Conservation (phyloP, 2,888 invertebrate species). For the Leptogaster cylindrica region DNA sequence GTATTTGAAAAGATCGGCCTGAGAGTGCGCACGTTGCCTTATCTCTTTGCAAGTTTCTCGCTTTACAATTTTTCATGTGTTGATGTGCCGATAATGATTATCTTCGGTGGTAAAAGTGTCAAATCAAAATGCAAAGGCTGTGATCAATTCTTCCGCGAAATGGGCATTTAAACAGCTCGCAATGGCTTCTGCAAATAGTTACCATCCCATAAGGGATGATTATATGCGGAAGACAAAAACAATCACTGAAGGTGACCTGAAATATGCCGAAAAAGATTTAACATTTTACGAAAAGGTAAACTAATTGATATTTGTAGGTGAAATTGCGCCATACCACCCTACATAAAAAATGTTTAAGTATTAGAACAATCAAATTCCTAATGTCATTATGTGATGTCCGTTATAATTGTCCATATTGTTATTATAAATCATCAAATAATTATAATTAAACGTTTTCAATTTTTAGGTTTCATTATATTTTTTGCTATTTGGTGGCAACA, state of each 20-base stretch:
- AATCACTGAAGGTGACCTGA: constrained; percentile 54
- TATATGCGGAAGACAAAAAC: constrained; percentile 29
- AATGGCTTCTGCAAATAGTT: too few relatives aligned
- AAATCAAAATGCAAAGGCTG: too few relatives aligned
- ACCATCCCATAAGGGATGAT: background rate
- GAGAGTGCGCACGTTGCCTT: too few relatives aligned
- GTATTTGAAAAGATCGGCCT: too few relatives aligned
- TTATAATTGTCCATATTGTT: background rate
- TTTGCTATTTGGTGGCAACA: constrained; percentile 55
- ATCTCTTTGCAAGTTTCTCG: too few relatives aligned
- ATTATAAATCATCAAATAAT: background rate
- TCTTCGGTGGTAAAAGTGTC: too few relatives aligned
- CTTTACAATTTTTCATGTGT: too few relatives aligned
- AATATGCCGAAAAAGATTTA: constrained; percentile 62
- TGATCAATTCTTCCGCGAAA: too few relatives aligned
- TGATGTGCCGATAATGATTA: too few relatives aligned
- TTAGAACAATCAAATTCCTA: background rate
- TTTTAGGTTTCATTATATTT: constrained; percentile 56
- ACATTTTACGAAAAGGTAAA: constrained; percentile 62
- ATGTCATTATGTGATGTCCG: background rate
- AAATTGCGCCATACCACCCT: background rate
- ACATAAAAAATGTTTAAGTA: background rate
- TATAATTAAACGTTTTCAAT: background rate
- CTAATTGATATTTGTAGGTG: background rate
- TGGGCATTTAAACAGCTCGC: too few relatives aligned